phyloP scores from a whole-genome alignment of 2,888 invertebrate species.

The Hirtodrosophila confusa region DNA sequence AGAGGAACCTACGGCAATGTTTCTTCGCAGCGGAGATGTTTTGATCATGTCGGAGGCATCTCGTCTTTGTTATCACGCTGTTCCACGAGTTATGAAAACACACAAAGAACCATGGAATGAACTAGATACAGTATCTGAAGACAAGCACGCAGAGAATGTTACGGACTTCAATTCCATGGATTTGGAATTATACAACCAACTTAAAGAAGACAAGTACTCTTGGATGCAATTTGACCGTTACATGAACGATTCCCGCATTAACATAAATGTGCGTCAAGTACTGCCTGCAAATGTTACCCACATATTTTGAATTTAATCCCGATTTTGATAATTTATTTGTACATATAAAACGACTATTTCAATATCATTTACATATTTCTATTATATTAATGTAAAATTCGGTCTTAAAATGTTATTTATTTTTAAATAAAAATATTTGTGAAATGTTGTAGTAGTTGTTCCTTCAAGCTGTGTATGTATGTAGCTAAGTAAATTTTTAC shows the following conservation, averaged over 20 bases:
- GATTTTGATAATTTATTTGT: too few species aligned
- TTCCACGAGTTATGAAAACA: conserved; percentile 92
- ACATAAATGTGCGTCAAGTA: conserved; percentile 97
- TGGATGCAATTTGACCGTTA: conserved; percentile 87
- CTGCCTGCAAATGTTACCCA: conserved; percentile 78
- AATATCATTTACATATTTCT: too few species aligned
- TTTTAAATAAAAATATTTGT: too few species aligned
- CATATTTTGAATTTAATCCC: too few species aligned
- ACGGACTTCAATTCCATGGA: conserved; percentile 12
- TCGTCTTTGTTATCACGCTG: conserved; percentile 95
- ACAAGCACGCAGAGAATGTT: conserved; percentile 7
- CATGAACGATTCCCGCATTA: conserved; percentile 91
- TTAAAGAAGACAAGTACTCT: conserved; percentile 80
- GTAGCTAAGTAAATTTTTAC: too few species aligned
- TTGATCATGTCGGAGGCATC: conserved; percentile 94
- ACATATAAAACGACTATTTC: too few species aligned
- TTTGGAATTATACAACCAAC: conserved; percentile 66
- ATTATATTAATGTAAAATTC: too few species aligned
- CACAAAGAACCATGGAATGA: conserved; percentile 85
- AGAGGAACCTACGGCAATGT: conserved; percentile 88
- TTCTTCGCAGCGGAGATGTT: conserved; percentile 95
- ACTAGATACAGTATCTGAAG: background rate
- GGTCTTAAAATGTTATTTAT: too few species aligned
- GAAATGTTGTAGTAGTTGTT: too few species aligned
- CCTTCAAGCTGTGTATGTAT: too few species aligned